Conservation (phyloP, 2,113 vertebrate genomes). For the Pitta sordida region DNA sequence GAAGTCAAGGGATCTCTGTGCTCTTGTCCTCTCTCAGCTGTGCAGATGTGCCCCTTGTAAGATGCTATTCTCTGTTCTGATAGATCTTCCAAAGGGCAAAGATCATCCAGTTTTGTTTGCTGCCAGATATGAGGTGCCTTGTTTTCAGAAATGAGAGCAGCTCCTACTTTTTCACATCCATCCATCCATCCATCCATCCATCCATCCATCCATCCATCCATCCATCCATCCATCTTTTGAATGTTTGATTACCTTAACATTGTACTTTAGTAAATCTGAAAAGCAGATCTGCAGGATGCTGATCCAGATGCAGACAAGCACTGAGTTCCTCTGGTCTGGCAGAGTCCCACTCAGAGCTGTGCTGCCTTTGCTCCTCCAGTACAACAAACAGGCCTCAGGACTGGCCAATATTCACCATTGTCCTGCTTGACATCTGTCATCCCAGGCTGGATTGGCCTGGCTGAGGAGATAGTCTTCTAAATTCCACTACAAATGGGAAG, state of each 20-base stretch:
- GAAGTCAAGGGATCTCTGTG: not conserved
- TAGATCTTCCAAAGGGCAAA: not conserved
- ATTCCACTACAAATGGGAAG: not conserved
- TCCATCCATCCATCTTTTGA: not conserved
- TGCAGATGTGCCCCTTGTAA: not conserved
- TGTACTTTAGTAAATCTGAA: not conserved
- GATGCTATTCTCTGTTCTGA: not conserved
- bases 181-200: not conserved
- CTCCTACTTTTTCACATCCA: not conserved
- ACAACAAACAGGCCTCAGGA: not conserved
- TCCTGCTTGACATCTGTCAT: not conserved
- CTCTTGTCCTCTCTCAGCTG: not conserved
- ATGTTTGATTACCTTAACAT: not conserved
- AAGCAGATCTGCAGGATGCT: not conserved
- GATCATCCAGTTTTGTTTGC: not conserved
- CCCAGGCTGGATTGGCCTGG: not conserved
- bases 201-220: not conserved
- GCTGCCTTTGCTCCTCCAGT: not conserved
- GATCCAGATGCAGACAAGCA: not conserved
- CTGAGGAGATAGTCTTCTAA: not conserved
- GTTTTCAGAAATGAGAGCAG: not conserved
- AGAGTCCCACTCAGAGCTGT: not conserved
- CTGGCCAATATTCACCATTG: not conserved
- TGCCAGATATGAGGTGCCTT: not conserved
- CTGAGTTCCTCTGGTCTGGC: not conserved